phyloP scores from a whole-genome alignment of 1,140 invertebrate species.

The Hylaeus volcanicus region DNA sequence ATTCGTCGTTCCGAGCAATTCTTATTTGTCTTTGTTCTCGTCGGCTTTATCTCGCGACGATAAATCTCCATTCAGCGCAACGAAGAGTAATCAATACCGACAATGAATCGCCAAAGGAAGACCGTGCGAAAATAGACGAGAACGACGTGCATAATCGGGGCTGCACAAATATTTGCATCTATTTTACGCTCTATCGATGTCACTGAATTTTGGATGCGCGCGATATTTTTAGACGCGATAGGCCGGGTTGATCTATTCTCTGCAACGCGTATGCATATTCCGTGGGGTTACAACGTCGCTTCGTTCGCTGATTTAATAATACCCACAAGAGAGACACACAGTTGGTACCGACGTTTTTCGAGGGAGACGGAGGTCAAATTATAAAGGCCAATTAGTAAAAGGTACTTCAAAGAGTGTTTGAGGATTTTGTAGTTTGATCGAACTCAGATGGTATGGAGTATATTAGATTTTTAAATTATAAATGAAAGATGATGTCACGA shows the following conservation, averaged over 20 bases:
- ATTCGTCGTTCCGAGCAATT: background rate
- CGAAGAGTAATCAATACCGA: background rate
- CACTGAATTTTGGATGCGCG: slow-evolving; percentile 29
- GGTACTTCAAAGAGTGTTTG: too few relatives aligned
- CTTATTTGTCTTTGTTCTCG: background rate
- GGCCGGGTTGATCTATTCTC: slow-evolving; percentile 24
- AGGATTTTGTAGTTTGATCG: too few relatives aligned
- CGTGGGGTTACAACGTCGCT: background rate
- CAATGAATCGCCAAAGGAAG: slow-evolving; percentile 14
- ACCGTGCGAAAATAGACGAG: slow-evolving; percentile 4
- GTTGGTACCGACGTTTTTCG: too few relatives aligned
- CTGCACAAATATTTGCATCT: slow-evolving; percentile 41
- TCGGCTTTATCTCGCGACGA: too few relatives aligned
- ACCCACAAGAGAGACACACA: background rate
- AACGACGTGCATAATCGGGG: background rate
- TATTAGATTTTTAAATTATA: too few relatives aligned
- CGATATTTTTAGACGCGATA: slow-evolving; percentile 31
- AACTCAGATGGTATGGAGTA: too few relatives aligned
- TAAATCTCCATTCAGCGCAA: background rate
- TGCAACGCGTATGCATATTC: background rate
- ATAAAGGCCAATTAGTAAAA: too few relatives aligned
- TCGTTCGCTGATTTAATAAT: slow-evolving; percentile 32
- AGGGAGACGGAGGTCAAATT: too few relatives aligned
- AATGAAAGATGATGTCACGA: too few relatives aligned
- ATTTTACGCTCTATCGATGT: slow-evolving; percentile 28